Conservation (phyloP, 2,888 invertebrate genomes). For the Craniophora ligustri region DNA sequence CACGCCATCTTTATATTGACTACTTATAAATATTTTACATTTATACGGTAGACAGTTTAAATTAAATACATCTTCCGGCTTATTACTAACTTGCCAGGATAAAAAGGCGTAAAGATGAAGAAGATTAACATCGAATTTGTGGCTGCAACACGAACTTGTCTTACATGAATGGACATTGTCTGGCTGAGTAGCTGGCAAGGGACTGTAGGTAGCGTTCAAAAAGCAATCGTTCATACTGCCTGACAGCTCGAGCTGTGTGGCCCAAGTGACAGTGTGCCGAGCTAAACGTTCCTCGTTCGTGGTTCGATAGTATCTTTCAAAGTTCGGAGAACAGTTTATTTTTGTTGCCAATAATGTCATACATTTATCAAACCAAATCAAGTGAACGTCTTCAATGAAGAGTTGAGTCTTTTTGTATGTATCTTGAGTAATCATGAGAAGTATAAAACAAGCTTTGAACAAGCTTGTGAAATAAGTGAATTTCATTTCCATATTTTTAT, state of each 20-base stretch:
- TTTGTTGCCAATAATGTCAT: slow-evolving; percentile 42
- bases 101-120: slow-evolving; percentile 50
- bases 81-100: slow-evolving; percentile 35
- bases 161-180: slow-evolving; percentile 68
- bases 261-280: slow-evolving; percentile 53
- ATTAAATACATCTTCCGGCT: slow-evolving; percentile 56
- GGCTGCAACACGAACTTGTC: slow-evolving; percentile 66
- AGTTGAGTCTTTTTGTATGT: neutral
- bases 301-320: slow-evolving; percentile 46
- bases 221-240: slow-evolving; percentile 73
- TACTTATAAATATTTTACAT: slow-evolving; percentile 24
- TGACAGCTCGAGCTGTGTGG: slow-evolving; percentile 74
- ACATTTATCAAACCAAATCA: slow-evolving; percentile 8
- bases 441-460: neutral
- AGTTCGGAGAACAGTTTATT: slow-evolving; percentile 47
- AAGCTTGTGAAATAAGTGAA: slow-evolving; percentile 7
- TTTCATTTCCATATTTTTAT: slow-evolving; percentile 25
- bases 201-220: slow-evolving; percentile 65
- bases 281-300: slow-evolving; percentile 47
- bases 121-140: slow-evolving; percentile 67
- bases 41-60: slow-evolving; percentile 36
- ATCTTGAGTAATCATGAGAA: neutral
- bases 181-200: slow-evolving; percentile 52
- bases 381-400: neutral
- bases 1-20: slow-evolving; percentile 8